Evolutionary conservation across 2,797 vertebrate species (phyloP).

Genomic region (Pantherophis alleghaniensis): DNA sequence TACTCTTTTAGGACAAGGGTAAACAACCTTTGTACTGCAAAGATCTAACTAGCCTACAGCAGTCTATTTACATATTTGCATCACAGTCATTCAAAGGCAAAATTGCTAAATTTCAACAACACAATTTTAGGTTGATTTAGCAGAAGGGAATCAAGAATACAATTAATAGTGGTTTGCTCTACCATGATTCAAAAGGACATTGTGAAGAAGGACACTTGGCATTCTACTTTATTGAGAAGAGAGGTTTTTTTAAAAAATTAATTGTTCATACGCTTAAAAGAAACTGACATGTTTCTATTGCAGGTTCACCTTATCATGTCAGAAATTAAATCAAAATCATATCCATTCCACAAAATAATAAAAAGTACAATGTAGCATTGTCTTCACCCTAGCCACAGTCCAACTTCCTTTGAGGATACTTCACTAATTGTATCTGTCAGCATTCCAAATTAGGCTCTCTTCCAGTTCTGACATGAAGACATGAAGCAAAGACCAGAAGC

Average conservation of each 20-base stretch:
- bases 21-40: not conserved
- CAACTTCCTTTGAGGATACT: not conserved
- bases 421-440: not conserved
- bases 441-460: too few species aligned
- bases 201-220: not conserved
- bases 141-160: not conserved
- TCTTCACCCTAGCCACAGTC: not conserved
- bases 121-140: not conserved
- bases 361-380: not conserved
- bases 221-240: not conserved
- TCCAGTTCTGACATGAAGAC: too few species aligned
- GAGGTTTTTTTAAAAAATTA: not conserved
- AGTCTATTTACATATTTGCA: not conserved
- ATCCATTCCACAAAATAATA: not conserved
- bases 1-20: not conserved
- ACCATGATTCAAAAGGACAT: not conserved
- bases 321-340: not conserved
- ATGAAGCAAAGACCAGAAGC: too few species aligned
- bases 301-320: not conserved
- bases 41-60: not conserved
- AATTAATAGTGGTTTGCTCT: not conserved
- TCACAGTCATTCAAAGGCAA: not conserved
- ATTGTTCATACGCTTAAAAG: not conserved
- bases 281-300: not conserved
- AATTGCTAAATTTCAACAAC: not conserved